Base-by-base conservation (phyloP, 2,888 invertebrate species). In the Aelia acuminata region DNA sequence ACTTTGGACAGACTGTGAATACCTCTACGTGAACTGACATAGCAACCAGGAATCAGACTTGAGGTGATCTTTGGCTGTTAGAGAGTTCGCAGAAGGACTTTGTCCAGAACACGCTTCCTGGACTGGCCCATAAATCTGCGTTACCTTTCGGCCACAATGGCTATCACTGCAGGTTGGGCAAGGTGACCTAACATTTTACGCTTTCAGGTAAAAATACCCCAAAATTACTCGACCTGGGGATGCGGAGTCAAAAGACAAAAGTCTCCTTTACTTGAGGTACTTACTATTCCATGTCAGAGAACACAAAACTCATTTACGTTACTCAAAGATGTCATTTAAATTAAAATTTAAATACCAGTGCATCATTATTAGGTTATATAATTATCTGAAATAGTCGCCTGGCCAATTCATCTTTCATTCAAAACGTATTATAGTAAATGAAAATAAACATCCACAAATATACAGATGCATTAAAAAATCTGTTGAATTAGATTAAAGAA, bases 111-210 rank as follows among this genome's bases (percentile, higher is more conserved):
- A 39, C 22, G 80, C 43, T 80, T 80, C 43, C 80, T 80, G 43
- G 43, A 80, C 43, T 22, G 43, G 47, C 18, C 13, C 43, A 80
- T 80, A 80, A 80, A 80, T 80, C 43, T 43, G 43, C 11, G 43
- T 80, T 80, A 80, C 80, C 80, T 80, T n/a, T 70, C 39, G 43
- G 5, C n/a, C n/a, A 80, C 80, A 80, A 80, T 80, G n/a, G 15
- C 43, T n/a, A 39, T 80, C 18, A 39, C 80, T 39, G 43, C 80
- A 80, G 80, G 80, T 80, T 80, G 15, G n/a, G 43, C 15, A 80
- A 47, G 39, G 43, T 80, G 3, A 43, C 80, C 80, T 80, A 80
- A 80, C 80, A 43, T 80, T 80, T 80, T 80, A 43, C 80, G 80
- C 43, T n/a, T 39, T 47, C 80, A 80, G 80, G 80, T 80, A 80